Conservation (phyloP, 2,113 vertebrate genomes). For the Cercopithecus mona region DNA sequence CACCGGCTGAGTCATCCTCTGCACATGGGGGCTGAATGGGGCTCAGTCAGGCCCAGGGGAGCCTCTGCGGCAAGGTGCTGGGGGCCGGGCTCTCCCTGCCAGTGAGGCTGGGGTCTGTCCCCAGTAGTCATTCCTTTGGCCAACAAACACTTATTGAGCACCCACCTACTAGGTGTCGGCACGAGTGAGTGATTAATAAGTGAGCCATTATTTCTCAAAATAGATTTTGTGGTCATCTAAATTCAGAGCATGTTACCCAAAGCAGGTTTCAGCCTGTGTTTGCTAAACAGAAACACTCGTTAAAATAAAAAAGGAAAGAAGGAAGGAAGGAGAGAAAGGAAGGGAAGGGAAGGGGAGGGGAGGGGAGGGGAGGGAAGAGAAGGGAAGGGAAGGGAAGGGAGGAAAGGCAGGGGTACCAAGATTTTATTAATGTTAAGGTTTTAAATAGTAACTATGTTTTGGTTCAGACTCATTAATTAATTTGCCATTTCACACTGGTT, state of each 20-base stretch:
- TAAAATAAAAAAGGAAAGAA: background rate
- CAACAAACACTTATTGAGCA: rapidly evolving
- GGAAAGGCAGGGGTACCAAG: background rate
- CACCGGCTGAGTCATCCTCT: slow-evolving; percentile 65
- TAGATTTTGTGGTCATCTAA: too few relatives aligned
- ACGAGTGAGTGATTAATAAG: too few relatives aligned
- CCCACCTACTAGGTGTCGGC: background rate
- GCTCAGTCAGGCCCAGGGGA: background rate
- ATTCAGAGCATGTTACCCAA: rapidly evolving
- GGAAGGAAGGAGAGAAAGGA: rapidly evolving
- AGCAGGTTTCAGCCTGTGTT: background rate
- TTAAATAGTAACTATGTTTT: background rate
- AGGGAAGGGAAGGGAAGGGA: too few relatives aligned
- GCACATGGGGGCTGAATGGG: background rate
- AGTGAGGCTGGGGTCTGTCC: background rate
- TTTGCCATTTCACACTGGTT: background rate
- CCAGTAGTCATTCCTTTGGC: too few relatives aligned
- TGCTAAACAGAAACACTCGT: background rate
- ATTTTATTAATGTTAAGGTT: background rate
- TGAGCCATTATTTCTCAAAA: background rate
- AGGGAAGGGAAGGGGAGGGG: rapidly evolving
- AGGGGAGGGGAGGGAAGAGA: rapidly evolving
- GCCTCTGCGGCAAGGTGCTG: background rate
- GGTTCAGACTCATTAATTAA: background rate
- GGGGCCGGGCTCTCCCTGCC: background rate